Conservation (phyloP, 2,797 vertebrate species). For the Pantherophis alleghaniensis region DNA sequence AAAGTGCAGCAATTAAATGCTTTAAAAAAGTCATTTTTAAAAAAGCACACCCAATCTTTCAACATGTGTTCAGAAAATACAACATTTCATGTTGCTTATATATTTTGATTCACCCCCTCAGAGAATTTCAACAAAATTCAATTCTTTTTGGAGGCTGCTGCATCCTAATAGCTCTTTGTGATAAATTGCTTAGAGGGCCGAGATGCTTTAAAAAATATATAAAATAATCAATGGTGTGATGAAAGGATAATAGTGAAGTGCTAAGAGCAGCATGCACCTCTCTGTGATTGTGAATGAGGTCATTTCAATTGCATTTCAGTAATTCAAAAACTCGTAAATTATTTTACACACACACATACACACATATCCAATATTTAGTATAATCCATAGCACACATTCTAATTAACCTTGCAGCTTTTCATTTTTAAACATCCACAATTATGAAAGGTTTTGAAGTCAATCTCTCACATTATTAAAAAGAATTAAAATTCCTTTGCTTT, state of each 20-base stretch:
- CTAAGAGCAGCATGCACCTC: conserved; percentile 3
- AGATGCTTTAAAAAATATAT: conserved; percentile 59
- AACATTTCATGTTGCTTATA: conserved; percentile 63
- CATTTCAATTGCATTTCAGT: conserved; percentile 30
- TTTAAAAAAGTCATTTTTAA: not conserved
- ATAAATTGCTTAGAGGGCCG: conserved; percentile 60
- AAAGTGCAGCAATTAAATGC: conserved; percentile 35
- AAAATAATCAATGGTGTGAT: conserved; percentile 69
- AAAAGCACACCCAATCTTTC: conserved; percentile 47
- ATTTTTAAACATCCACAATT: conserved; percentile 38
- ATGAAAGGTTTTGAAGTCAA: conserved; percentile 53
- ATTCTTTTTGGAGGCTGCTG: conserved; percentile 66
- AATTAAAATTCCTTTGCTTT: conserved; percentile 54
- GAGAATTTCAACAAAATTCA: conserved; percentile 69
- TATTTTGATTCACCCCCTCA: conserved; percentile 58
- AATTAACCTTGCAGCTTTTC: conserved; percentile 67
- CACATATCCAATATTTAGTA: conserved; percentile 15
- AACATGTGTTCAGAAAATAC: conserved; percentile 52
- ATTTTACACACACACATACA: conserved; percentile 33
- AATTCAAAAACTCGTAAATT: conserved; percentile 50
- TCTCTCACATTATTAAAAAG: conserved; percentile 41
- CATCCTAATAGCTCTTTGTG: conserved; percentile 53
- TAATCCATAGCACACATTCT: conserved; percentile 58
- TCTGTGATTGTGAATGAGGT: conserved; percentile 34
- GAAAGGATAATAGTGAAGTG: conserved; percentile 47